Evolutionary conservation across 2,888 invertebrate species (phyloP), one percentile per base, ranked within the genome.

Genomic region (Drosophila meridiana): DNA sequence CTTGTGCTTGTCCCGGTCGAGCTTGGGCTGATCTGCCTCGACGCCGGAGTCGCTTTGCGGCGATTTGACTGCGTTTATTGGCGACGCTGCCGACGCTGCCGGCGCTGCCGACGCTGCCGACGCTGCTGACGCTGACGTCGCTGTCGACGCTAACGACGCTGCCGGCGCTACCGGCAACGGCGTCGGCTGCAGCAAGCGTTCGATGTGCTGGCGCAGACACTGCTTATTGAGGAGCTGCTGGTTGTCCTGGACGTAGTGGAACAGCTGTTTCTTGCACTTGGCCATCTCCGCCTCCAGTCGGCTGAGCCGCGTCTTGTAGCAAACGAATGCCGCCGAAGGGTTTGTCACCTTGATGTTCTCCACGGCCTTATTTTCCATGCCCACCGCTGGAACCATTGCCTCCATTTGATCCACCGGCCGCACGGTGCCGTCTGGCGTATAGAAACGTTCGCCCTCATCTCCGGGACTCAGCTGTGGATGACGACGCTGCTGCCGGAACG

Each of bases 191-290:
- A 78, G 45, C 50, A 87, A n/a, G 9, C 73, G 67, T 9, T 71
- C 71, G n/a, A 72, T 43, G 30, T 85, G 75, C 9, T 76, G 65
- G 38, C 79, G 79, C 45, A 85, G 28, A 4, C 30, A 28, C 0
- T 65, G 61, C 36, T 79, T 64, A 26, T 34, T 45, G 1, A 87
- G 69, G 53, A 79, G 14, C 48, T 76, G 64, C 50, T 71, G 56
- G 28, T 85, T 79, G 30, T 82, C 74, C 43, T 78, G 56, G 0
- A 85, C 76, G 26, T 77, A 83, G 45, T 67, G 32, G 38, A 69
- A 59, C 14, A 87, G 48, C 45, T 82, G 78, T 3, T 58, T 64
- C 69, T 82, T 87, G 53, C 83, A 87, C 45, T 82, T 77, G 48
- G 55, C 73, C 74, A 87, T 72, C 50, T 85, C 80, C 13, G 59